Evolutionary conservation across 2,113 vertebrate species (phyloP), one percentile per base, ranked within the genome.

Genomic region (Pachypanchax playfairii): DNA sequence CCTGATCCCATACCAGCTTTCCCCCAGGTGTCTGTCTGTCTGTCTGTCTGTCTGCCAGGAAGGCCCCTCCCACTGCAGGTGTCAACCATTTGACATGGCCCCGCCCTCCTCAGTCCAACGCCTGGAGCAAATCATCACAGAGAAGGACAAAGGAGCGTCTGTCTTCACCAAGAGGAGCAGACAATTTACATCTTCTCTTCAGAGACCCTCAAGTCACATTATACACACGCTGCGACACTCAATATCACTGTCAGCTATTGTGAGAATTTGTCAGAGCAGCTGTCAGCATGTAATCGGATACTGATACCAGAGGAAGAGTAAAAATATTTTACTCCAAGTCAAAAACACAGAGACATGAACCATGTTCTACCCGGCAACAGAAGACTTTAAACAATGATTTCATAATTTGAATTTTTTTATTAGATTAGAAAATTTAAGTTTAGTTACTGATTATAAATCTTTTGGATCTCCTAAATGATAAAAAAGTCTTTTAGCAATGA

Each of bases 131-230:
- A 47, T 78, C 80, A 59, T 43, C 51, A 25, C 10, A 8, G 29
- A 48, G 51, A 53, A 77, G 57, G 69, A 89, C 82, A 89, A 89
- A 85, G 79, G 49, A 59, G 69, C 12, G 65, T 71, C 76, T 89
- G 82, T 86, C 67, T 77, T 65, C 69, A 31, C 8, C 15, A 54
- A 75, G 72, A 80, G 65, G 25, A 31, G 76, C 48, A 39, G 41
- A 72, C 72, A 57, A 64, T 62, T 66, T 75, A 60, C 73, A 69
- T 51, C 24, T n/a, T 28, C 46, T 42, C 62, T 61, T 44, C 48
- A 58, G 63, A 68, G 55, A 62, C 48, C 70, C 57, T 33, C 46
- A 22, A 59, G 53, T 41, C 61, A 29, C 41, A 53, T 46, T 43
- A 41, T 49, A 33, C 39, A 50, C 41, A 35, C 42, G 6, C 42